Base-by-base conservation (phyloP, 2,888 invertebrate species). In the Hypomecis atomaria region DNA sequence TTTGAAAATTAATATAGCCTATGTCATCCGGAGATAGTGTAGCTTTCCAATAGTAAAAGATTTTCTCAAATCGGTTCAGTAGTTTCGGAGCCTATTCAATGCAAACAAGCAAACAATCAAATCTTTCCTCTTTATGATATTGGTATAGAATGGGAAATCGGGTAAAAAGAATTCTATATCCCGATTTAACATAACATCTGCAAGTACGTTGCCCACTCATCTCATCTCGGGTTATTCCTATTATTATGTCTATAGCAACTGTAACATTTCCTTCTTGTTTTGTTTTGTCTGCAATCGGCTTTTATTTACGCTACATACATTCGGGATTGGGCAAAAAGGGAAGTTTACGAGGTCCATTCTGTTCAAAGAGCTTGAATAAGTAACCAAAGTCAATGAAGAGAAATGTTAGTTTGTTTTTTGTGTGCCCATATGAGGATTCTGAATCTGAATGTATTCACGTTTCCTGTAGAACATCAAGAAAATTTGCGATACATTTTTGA, bases 271-370 rank as follows among this genome's bases (percentile, higher is more conserved):
- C 37, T 44, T 52, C 38, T 56, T 56, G 38, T 45, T 56, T 45
- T 38, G 56, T 55, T 44, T 44, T 45, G 13, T 13, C 33, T 43
- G 59, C 44, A 37, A 44, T 45, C 9, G 33, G 5, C 42, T 6
- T 36, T 48, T 47, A 54, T 54, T 44, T 52, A 54, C 48, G 34
- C 36, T 11, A 49, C 36, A 36, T 48, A 48, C 47, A 23, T 23
- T 23, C 23, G 23, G 23, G 23, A 23, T 23, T 23, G 23, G 23
- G 23, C 23, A 23, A 23, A 23, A 49, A 49, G 49, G 63, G 66
- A 54, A 66, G 66, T 71, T 73, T 72, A 71, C 65, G 67, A 53
- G 60, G 38, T 44, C 62, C 49, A 54, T 67, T 63, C 42, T 54
- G 56, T 52, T 36, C 49, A 37, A 56, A 50, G 4, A 50, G 23